Percentiles rank a stretch among this genome's conserved stretches.
phyloP scores from a whole-genome alignment of 2,888 invertebrate species.

The Campopleginae sp. region DNA sequence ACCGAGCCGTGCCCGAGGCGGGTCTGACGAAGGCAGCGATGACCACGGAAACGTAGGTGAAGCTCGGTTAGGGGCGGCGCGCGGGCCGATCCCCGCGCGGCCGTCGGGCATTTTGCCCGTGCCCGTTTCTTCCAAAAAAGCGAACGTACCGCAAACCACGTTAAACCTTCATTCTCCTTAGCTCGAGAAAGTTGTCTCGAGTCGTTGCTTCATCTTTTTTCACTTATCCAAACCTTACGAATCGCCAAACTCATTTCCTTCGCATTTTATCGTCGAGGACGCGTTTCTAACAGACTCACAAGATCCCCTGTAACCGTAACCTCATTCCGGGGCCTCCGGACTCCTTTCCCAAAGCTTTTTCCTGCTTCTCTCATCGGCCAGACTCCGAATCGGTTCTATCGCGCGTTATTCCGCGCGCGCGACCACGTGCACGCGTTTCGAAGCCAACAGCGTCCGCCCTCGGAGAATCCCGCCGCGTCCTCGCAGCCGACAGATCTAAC shows the following conservation, averaged over 20 bases:
- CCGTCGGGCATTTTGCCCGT: slow-evolving; percentile 80
- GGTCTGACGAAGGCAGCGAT: slow-evolving; percentile 79
- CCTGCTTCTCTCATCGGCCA: too few species aligned
- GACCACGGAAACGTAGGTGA: slow-evolving; percentile 80
- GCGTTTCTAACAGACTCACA: not conserved
- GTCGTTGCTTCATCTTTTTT: not conserved
- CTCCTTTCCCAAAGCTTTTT: too few species aligned
- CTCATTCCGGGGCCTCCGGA: too few species aligned
- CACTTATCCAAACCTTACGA: slow-evolving; percentile 19
- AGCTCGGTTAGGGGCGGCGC: slow-evolving; percentile 73
- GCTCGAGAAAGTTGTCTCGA: slow-evolving; percentile 27
- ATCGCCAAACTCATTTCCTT: slow-evolving; percentile 17
- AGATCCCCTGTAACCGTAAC: too few species aligned
- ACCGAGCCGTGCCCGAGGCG: slow-evolving; percentile 76
- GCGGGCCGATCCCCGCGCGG: slow-evolving; percentile 72
- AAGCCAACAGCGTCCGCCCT: slow-evolving; percentile 51
- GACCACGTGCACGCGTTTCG: slow-evolving; percentile 63
- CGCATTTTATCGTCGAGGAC: too few species aligned
- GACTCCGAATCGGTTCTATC: slow-evolving; percentile 24
- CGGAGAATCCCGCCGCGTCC: slow-evolving; percentile 33
- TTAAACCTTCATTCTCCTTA: slow-evolving; percentile 65
- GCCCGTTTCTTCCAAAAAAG: slow-evolving; percentile 63
- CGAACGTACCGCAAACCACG: slow-evolving; percentile 59
- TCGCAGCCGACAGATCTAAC: not conserved
- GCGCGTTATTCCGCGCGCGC: slow-evolving; percentile 47